A percentile compares a stretch with the other conserved stretches of the same genome.
Conservation (phyloP, 2,797 vertebrate genomes). For the Cuculus canorus region DNA sequence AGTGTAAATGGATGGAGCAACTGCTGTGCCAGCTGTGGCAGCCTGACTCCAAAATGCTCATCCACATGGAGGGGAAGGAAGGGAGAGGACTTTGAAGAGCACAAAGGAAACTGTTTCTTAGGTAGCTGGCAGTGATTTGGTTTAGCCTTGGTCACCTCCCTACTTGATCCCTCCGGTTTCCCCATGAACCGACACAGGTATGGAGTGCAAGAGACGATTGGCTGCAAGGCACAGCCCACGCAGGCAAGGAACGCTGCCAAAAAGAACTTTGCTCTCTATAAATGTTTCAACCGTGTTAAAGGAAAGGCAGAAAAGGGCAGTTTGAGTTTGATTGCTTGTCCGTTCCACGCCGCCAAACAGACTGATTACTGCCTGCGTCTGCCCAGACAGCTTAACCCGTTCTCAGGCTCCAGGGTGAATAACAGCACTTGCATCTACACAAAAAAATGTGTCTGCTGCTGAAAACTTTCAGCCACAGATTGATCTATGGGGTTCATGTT, state of each 20-base stretch:
- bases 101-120: not conserved
- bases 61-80: not conserved
- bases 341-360: not conserved
- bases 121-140: not conserved
- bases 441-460: not conserved
- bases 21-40: constrained; percentile 10
- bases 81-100: not conserved
- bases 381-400: not conserved
- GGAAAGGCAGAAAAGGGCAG: not conserved
- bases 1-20: not conserved
- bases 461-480: not conserved
- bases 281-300: not conserved
- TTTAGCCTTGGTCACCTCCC: not conserved
- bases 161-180: not conserved
- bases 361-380: not conserved
- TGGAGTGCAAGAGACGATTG: rapidly evolving
- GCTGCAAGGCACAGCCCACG: not conserved
- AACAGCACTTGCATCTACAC: not conserved
- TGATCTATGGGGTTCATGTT: not conserved
- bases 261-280: not conserved
- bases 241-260: rapidly evolving
- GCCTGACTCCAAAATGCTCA: not conserved
- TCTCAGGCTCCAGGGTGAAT: not conserved
- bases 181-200: not conserved
- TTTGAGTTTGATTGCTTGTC: not conserved